Base-by-base conservation (phyloP, 2,113 vertebrate genomes). In the Anolis sagrei region DNA sequence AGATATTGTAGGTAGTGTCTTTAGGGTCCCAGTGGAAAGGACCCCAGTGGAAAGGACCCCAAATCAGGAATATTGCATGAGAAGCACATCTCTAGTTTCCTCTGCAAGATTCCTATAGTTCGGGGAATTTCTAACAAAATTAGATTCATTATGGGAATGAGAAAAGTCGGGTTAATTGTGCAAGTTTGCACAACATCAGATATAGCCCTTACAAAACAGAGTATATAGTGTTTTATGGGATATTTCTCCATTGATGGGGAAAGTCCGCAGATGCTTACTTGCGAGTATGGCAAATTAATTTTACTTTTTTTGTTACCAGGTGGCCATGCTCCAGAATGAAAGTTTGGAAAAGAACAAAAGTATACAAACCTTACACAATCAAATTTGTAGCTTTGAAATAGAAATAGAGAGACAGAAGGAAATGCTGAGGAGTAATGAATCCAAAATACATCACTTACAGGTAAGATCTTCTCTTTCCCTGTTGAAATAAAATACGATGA, bases 331-430 rank as follows among this genome's bases (percentile, higher is more conserved):
- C 87, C 97, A 97, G 92, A 97, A 97, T 87, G 97, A 97, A 90
- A 97, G 96, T 83, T 96, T 96, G 72, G 97, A 97, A 88, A 97
- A 97, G 89, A 97, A 97, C 93, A 97, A 97, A 94, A 97, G 96
- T 92, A 97, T 97, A 81, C 97, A 97, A 78, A 95, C 96, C 88
- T 86, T 97, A 92, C 96, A 97, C 93, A 97, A 97, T 85, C 97
- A 97, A 91, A 97, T 97, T 89, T 97, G 96, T 81, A 97, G 95
- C 95, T 97, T 97, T 85, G 97, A 97, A 87, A 96, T 97, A 80
- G 97, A 97, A 88, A 97, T 97, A 23, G 96, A 97, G 93, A 95
- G 97, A 86, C 97, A 97, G 73, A 97, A 96, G 95, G 96, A 97
- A 83, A 96, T 96, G 95, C 95, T 97, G 70, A 95, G 96, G 81